These are phyloP conservation scores for Thunnus thynnus DNA, from an alignment of 2,113 vertebrate genomes.

Conservation along the genomic window DNA sequence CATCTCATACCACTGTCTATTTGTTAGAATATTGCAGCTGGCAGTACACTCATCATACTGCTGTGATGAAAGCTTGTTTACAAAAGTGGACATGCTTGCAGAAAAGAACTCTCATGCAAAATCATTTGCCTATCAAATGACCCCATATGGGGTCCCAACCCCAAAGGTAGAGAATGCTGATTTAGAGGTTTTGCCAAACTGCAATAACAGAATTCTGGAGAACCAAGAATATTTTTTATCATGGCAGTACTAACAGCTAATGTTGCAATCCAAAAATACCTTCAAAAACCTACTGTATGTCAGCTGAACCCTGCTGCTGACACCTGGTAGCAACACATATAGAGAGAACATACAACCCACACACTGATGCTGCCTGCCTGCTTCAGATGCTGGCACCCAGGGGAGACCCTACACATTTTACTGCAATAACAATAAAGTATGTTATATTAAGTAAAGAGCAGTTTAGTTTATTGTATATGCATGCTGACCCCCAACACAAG, in stretches of 20 bases:
- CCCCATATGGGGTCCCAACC: neutral
- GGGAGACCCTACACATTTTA: constrained; percentile 7
- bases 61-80: neutral
- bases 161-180: neutral
- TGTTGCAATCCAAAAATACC: neutral
- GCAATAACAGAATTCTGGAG: neutral
- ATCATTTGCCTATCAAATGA: constrained; percentile 1
- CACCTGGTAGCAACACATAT: neutral
- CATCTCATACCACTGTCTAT: neutral
- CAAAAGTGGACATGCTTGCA: neutral
- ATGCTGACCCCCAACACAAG: constrained; percentile 8
- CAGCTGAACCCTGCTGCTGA: neutral
- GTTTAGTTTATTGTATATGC: neutral
- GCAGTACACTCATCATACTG: neutral
- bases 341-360: constrained; percentile 9
- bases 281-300: neutral
- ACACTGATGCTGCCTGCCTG: constrained; percentile 3
- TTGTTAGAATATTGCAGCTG: neutral
- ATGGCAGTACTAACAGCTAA: no score
- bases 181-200: neutral
- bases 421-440: constrained; percentile 17
- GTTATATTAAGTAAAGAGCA: constrained; percentile 31
- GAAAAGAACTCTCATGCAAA: neutral
- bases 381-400: constrained; percentile 3
- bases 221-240: neutral